A percentile compares a stretch with the other conserved stretches of the same genome.
Evolutionary conservation across 2,113 vertebrate species (phyloP).

Genomic region (Syrmaticus mikado): DNA sequence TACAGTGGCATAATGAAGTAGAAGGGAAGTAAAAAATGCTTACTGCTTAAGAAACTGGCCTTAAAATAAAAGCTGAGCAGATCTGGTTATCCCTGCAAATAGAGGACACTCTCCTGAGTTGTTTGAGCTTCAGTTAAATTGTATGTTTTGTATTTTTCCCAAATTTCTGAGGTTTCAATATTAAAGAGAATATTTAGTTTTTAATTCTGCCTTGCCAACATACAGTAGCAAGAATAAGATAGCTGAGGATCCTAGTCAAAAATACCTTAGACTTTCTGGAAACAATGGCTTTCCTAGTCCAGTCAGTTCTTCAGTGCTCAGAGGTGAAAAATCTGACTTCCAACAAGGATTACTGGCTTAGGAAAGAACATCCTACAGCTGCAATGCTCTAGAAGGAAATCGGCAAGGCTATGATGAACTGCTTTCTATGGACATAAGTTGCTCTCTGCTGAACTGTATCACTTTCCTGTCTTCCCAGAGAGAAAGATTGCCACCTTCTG

Average conservation of each 20-base stretch:
- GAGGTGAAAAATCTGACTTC: not conserved
- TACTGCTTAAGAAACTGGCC: constrained; percentile 65
- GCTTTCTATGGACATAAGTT: not conserved
- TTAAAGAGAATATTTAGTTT: constrained; percentile 56
- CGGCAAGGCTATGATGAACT: not conserved
- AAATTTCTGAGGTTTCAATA: constrained; percentile 56
- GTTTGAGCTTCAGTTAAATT: constrained; percentile 62
- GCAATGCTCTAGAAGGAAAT: not conserved
- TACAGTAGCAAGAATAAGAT: not conserved
- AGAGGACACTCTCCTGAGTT: constrained; percentile 67
- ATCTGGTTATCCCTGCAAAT: constrained; percentile 67
- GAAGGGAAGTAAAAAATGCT: constrained; percentile 68
- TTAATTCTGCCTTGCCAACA: constrained; percentile 8
- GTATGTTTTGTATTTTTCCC: constrained; percentile 28
- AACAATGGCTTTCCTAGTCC: not conserved
- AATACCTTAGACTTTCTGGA: not conserved
- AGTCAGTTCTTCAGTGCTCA: not conserved
- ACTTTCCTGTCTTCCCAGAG: not conserved
- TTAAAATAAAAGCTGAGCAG: constrained; percentile 65
- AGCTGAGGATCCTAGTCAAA: not conserved
- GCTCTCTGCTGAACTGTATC: not conserved
- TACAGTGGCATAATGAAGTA: constrained; percentile 67
- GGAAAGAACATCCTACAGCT: not conserved
- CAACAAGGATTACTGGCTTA: not conserved
- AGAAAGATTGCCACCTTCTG: not conserved